Evolutionary conservation across 2,888 invertebrate genomes (phyloP).

Genomic region (Leistus spinibarbis): DNA sequence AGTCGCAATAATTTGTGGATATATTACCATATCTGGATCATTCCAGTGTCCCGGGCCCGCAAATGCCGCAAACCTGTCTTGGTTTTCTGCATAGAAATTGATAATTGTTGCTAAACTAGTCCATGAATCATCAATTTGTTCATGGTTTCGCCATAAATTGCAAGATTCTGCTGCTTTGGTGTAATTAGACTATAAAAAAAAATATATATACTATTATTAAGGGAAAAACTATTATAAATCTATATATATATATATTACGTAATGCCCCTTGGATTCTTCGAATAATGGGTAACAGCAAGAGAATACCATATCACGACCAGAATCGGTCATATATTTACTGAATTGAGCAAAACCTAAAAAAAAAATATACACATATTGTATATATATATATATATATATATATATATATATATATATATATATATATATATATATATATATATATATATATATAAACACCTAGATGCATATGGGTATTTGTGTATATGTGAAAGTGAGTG

Average conservation of each 20-base stretch:
- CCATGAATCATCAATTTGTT: conserved; percentile 73
- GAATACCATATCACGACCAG: conserved; percentile 78
- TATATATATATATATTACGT: conserved; percentile 51
- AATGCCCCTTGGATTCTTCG: conserved; percentile 63
- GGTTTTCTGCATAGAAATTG: conserved; percentile 68
- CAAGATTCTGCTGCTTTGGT: conserved; percentile 63
- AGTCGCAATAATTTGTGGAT: no score
- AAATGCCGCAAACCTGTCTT: conserved; percentile 63
- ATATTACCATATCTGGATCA: conserved; percentile 73
- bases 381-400: no score
- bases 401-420: no score
- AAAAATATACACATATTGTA: no score
- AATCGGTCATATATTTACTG: conserved; percentile 70
- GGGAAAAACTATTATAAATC: no score
- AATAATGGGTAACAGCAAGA: conserved; percentile 89
- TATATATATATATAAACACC: no score
- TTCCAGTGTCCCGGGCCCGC: conserved; percentile 77
- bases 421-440: no score
- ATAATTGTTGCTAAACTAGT: conserved; percentile 63
- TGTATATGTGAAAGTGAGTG: no score
- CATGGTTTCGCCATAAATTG: conserved; percentile 74
- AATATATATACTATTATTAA: conserved; percentile 18
- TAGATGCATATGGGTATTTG: no score
- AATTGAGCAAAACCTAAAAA: conserved; percentile 73
- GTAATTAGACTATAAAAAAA: conserved; percentile 64